Evolutionary conservation across 53 echinoderm and acorn worm species (phyloP), one percentile per base, ranked within the genome.

Genomic region (Stichopus horrens): DNA sequence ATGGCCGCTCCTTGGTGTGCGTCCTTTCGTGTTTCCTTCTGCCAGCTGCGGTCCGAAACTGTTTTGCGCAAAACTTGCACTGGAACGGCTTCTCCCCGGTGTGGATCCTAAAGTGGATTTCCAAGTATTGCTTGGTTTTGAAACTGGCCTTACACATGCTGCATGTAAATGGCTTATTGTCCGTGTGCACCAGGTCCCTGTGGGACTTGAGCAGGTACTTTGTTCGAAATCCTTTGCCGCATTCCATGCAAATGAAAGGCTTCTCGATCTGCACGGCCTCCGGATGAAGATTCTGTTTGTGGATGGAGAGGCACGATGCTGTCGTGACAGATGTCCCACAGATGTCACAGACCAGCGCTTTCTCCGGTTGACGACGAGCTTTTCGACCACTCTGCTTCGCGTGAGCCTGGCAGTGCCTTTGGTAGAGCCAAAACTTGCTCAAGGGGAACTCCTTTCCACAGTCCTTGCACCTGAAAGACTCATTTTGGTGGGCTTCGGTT

Each of bases 201-300:
- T 93, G 93, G 19, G 88, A 89, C 18, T 86, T 86, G 6, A 93
- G 86, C 19, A 89, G 89, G 52, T 86, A 86, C 16, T 91, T 76
- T 18, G 91, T 91, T 5, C 89, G 73, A 73, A 93, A 93, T 21
- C 76, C 86, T 65, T 93, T 93, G 20, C 83, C 89, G 82, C 93
- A 93, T 53, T 85, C 51, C 60, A 74, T 87, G 53, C 93, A 93
- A 10, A 74, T 51, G 65, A 91, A 93, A 4, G 87, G 54, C 54
- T 87, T 87, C 4, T 58, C 58, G 52, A 74, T 55, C 8, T 74
- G 19, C 4, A 87, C 74, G 8, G 75, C 73, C 54, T 87, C 87
- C 13, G 87, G 87, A 74, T 87, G 87, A 5, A 87, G 54, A 21
- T 74, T 74, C 23, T 87, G 87, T 19, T n/a, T 87, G 75, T 87